Evolutionary conservation across 2,888 invertebrate species (phyloP), one percentile per base, ranked within the genome.

Genomic region (Drosophila tripunctata): DNA sequence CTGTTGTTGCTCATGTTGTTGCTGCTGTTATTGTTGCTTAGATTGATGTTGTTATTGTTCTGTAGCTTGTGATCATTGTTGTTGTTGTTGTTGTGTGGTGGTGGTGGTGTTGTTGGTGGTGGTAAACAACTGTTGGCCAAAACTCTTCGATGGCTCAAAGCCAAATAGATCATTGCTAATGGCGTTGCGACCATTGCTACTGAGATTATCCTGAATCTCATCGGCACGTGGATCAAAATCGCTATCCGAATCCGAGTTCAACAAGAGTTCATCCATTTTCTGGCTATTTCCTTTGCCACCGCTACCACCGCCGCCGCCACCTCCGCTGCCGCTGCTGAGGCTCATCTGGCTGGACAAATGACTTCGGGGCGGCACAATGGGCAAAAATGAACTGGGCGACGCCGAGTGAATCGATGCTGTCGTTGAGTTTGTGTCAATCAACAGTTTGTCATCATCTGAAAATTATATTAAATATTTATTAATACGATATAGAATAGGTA

Each of bases 221-320:
- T 94, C 95, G 15, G 97, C 97, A 67, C 97, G 94, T 0, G 98
- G 97, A 92, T 98, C 96, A 89, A 98, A 98, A 91, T 96, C 95
- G 70, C 94, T 95, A 84, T 97, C 96, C 55, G 97, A 94, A 89
- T 96, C 96, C 1, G 94, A 94, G 87, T 96, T 95, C 82, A 96
- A 92, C 8, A 96, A 90, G 14, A 96, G 90, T 31, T 95, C 95
- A 90, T 96, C 96, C 70, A 96, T 92, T 91, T 95, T 96, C 36
- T 96, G 95, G 71, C 95, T 96, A 57, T 96, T 95, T 35, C 94
- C 92, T 79, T 94, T 93, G 88, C 81, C 45, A 6, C 78, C 79
- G 1, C 69, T 47, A 2, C 66, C 65, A 24, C 72, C 54, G 54
- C 90, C 90, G 89, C 70, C 95, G 1, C 69, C 51, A 2, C 66